A percentile compares a stretch with the other conserved stretches of the same genome.
phyloP scores from a whole-genome alignment of 2,113 vertebrate genomes.

The Thamnaconus septentrionalis region DNA sequence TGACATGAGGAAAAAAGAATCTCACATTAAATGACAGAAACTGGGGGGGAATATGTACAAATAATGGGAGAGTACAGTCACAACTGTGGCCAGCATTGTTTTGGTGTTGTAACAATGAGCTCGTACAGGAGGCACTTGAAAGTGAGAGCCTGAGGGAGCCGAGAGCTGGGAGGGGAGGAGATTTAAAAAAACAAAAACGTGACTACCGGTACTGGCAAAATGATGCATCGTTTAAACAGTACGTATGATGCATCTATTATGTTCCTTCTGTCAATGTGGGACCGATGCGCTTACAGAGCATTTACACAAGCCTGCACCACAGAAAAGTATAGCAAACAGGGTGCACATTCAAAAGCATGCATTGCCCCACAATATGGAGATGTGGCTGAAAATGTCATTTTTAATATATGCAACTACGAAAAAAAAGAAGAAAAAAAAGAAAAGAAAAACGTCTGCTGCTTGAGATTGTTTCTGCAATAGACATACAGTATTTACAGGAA shows the following conservation, averaged over 20 bases:
- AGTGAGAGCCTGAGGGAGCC: conserved; percentile 67
- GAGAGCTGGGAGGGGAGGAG: conserved; percentile 17
- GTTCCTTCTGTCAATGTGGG: conserved; percentile 49
- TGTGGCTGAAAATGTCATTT: conserved; percentile 33
- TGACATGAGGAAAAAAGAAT: conserved; percentile 43
- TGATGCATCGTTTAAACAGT: conserved; percentile 15
- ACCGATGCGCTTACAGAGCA: conserved; percentile 59
- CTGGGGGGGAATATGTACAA: conserved; percentile 69
- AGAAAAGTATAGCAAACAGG: conserved; percentile 56
- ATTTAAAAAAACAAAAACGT: conserved; percentile 26
- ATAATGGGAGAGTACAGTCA: conserved; percentile 29
- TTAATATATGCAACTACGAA: conserved; percentile 45
- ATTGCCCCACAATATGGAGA: conserved; percentile 51
- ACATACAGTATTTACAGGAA: conserved; percentile 69
- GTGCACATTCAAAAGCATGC: conserved; percentile 73
- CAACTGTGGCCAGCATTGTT: conserved; percentile 46
- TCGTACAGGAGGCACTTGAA: conserved; percentile 74
- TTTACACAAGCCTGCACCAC: conserved; percentile 66
- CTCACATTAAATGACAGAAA: conserved; percentile 62
- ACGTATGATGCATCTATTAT: conserved; percentile 43
- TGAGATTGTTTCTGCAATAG: conserved; percentile 55
- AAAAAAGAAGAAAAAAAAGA: neutral
- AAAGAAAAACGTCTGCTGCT: conserved; percentile 53
- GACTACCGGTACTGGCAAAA: conserved; percentile 21
- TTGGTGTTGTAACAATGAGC: conserved; percentile 49